Conservation (phyloP, 1,140 invertebrate genomes). For the Oedothorax gibbosus region DNA sequence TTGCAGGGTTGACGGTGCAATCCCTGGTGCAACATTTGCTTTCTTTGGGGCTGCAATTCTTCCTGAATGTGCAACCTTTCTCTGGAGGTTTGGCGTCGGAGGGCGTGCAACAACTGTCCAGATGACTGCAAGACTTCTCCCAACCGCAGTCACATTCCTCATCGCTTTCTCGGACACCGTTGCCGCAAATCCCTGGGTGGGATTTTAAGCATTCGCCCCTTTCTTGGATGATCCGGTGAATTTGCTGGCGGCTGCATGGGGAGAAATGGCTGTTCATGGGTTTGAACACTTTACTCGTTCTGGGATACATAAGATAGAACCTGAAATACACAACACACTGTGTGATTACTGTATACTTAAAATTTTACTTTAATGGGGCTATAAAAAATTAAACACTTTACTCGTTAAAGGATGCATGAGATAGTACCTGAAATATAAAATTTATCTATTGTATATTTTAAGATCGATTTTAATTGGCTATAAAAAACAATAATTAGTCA, state of each 20-base stretch:
- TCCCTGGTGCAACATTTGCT: conserved; percentile 21
- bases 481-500: no score
- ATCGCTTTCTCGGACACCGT: conserved; percentile 32
- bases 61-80: conserved; percentile 11
- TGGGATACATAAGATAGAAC: conserved; percentile 13
- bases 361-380: no score
- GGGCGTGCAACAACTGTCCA: conserved; percentile 41
- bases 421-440: no score
- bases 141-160: conserved; percentile 49
- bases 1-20: neutral
- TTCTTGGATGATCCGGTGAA: neutral
- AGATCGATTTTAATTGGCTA: no score
- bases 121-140: neutral
- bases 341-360: no score
- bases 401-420: no score
- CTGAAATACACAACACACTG: no score
- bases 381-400: no score
- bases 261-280: conserved; percentile 10
- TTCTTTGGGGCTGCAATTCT: conserved; percentile 31
- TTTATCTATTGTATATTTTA: no score
- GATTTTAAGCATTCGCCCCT: conserved; percentile 4
- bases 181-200: conserved; percentile 5
- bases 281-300: neutral
- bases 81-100: conserved; percentile 11
- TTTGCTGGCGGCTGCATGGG: conserved; percentile 3